These are phyloP conservation scores for Chloroclystis v-ata DNA, from an alignment of 2,888 invertebrate species.

Conservation along the genomic window DNA sequence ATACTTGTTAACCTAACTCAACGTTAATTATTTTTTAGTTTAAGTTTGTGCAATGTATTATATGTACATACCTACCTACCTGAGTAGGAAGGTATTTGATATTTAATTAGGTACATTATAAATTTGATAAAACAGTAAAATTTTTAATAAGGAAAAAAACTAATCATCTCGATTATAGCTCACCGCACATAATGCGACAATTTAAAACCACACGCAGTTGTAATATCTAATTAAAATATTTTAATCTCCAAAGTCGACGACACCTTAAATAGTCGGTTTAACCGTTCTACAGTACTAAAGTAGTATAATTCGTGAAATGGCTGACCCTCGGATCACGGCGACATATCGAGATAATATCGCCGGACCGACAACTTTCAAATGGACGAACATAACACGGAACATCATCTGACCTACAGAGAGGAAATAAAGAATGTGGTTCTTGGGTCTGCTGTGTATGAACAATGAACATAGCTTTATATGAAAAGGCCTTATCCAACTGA, in stretches of 20 bases:
- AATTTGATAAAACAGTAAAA: too few species aligned
- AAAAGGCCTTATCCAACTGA: too few species aligned
- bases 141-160: not conserved
- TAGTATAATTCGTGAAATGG: slow-evolving; percentile 31
- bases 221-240: slow-evolving; percentile 3
- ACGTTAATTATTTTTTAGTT: too few species aligned
- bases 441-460: not conserved
- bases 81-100: too few species aligned
- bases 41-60: too few species aligned
- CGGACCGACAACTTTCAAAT: slow-evolving; percentile 56
- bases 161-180: not conserved
- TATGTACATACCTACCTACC: too few species aligned
- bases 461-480: too few species aligned
- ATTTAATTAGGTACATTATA: too few species aligned
- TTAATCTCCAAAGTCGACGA: slow-evolving; percentile 3
- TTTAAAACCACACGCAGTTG: slow-evolving; percentile 1
- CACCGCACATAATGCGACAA: not conserved
- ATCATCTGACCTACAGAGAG: slow-evolving; percentile 34
- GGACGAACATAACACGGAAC: slow-evolving; percentile 24
- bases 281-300: slow-evolving; percentile 17
- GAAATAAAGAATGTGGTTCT: not conserved
- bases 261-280: slow-evolving; percentile 21
- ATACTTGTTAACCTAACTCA: too few species aligned
- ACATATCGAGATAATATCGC: slow-evolving; percentile 35
- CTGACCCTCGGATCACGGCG: slow-evolving; percentile 44